Evolutionary conservation across 1,140 invertebrate genomes (phyloP).

Genomic region (Brachionus angularis): DNA sequence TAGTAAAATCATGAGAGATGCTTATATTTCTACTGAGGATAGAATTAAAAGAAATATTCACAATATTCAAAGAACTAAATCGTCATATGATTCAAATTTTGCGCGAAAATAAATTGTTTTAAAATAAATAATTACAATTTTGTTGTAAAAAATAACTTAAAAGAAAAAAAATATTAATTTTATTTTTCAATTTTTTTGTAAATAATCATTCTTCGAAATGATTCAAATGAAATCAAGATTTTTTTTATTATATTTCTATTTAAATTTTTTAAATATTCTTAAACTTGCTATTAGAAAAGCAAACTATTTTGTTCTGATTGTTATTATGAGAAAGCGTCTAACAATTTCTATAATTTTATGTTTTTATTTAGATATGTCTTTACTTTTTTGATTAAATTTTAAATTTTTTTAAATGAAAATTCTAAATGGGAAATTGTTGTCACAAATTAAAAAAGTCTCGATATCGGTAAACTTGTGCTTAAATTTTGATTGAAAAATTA

Average conservation of each 20-base stretch:
- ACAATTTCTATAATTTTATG: too few species aligned
- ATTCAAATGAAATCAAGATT: background rate
- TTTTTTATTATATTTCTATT: background rate
- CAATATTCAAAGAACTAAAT: conserved; percentile 66
- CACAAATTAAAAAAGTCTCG: conserved; percentile 19
- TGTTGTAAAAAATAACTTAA: too few species aligned
- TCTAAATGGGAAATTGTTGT: conserved; percentile 38
- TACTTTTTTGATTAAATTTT: background rate
- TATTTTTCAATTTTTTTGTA: too few species aligned
- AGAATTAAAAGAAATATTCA: conserved; percentile 75
- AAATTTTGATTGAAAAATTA: background rate
- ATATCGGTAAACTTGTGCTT: conserved; percentile 12
- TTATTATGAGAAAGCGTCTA: too few species aligned
- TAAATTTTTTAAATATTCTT: background rate
- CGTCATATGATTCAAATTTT: too few species aligned
- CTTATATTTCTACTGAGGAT: conserved; percentile 67
- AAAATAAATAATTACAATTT: too few species aligned
- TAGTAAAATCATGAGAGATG: conserved; percentile 69
- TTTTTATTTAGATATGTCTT: too few species aligned
- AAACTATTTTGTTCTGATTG: background rate
- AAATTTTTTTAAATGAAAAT: conserved; percentile 13
- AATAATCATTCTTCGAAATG: background rate
- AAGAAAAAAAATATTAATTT: too few species aligned
- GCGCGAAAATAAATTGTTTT: too few species aligned
- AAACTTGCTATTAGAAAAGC: conserved; percentile 6